These are phyloP conservation scores for Ennomos fuscantarius DNA, from an alignment of 2,888 invertebrate species.

Conservation along the genomic window DNA sequence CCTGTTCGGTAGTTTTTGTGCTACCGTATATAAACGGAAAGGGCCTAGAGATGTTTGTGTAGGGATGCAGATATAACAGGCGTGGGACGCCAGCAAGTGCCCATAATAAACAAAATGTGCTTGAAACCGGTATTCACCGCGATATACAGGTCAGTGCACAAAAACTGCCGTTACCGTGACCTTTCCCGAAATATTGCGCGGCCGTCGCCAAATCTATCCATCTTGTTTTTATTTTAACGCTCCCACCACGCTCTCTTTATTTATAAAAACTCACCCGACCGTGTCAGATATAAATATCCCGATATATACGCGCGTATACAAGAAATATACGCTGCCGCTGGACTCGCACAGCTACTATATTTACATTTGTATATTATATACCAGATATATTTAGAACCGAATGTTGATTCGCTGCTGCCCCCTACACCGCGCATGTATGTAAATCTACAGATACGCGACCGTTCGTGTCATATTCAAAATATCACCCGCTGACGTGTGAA, in stretches of 20 bases:
- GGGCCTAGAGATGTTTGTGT: no score
- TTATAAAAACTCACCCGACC: constrained; percentile 60
- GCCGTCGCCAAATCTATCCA: constrained; percentile 53
- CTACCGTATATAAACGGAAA: no score
- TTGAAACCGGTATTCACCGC: constrained; percentile 1
- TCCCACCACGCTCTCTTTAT: constrained; percentile 52
- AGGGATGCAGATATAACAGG: not conserved
- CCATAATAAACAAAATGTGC: not conserved
- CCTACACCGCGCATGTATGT: constrained; percentile 20
- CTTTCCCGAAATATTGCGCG: constrained; percentile 65
- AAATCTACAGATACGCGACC: constrained; percentile 16
- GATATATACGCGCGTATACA: constrained; percentile 30
- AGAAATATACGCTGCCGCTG: constrained; percentile 37
- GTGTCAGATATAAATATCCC: constrained; percentile 53
- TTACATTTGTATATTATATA: constrained; percentile 60
- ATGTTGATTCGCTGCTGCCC: constrained; percentile 63
- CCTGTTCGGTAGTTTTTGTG: no score
- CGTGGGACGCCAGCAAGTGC: not conserved
- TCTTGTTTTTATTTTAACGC: constrained; percentile 61
- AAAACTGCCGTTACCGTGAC: constrained; percentile 64
- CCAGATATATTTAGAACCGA: constrained; percentile 65
- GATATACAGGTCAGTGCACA: constrained; percentile 39
- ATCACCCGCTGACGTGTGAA: constrained; percentile 17
- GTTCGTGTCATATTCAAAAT: constrained; percentile 11
- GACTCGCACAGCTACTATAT: constrained; percentile 60